Conservation (phyloP, 2,113 vertebrate genomes). For the Onychostruthus taczanowskii region DNA sequence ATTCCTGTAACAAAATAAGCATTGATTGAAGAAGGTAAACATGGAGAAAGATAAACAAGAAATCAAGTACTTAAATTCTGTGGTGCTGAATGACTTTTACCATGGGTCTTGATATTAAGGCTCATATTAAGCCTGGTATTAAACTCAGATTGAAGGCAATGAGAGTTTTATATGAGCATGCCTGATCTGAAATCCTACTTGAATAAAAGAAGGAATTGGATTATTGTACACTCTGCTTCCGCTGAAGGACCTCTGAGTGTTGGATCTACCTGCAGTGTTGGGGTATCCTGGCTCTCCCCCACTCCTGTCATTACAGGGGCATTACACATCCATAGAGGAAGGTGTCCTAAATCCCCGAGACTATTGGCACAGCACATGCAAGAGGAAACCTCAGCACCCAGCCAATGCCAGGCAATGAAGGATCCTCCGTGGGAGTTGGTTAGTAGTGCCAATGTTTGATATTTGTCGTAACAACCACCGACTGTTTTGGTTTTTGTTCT, state of each 20-base stretch:
- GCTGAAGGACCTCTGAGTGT: neutral
- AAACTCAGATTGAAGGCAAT: neutral
- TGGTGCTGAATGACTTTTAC: neutral
- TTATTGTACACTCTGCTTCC: neutral
- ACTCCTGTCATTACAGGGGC: neutral
- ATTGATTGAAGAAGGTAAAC: neutral
- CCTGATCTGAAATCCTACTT: neutral
- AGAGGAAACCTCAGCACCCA: neutral
- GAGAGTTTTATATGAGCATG: neutral
- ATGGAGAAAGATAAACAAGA: neutral
- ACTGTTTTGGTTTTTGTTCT: slow-evolving; percentile 55
- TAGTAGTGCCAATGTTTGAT: slow-evolving; percentile 17
- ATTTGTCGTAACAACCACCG: slow-evolving; percentile 48
- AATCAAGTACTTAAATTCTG: neutral
- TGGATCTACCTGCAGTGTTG: neutral
- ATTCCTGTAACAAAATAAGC: neutral
- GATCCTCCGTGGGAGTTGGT: slow-evolving; percentile 31
- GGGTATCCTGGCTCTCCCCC: neutral
- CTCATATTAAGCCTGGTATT: neutral
- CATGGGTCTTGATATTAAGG: neutral
- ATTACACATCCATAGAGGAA: neutral
- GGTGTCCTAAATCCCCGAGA: neutral
- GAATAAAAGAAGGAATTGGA: neutral
- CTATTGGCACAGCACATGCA: rapidly evolving
- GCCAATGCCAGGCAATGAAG: neutral